phyloP scores from a whole-genome alignment of 1,140 invertebrate genomes.

The Atta cephalotes region DNA sequence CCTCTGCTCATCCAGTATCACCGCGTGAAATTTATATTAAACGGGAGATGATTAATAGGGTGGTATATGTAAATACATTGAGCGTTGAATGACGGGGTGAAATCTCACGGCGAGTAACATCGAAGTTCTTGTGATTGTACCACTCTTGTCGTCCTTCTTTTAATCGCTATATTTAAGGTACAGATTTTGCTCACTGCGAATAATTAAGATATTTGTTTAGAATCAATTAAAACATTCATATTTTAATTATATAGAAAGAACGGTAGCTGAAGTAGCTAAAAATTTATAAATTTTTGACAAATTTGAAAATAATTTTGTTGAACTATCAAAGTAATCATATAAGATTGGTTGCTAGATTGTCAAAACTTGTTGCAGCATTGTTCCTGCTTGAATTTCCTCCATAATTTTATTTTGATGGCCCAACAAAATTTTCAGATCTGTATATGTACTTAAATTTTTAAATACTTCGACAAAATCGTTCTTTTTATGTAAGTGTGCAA shows the following conservation, averaged over 20 bases:
- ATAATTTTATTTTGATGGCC: too few relatives aligned
- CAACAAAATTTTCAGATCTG: too few relatives aligned
- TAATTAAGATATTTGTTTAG: not conserved
- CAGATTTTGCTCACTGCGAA: not conserved
- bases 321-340: too few relatives aligned
- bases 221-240: not conserved
- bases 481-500: not conserved
- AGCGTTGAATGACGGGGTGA: constrained; percentile 25
- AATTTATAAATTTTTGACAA: too few relatives aligned
- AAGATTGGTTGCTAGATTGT: too few relatives aligned
- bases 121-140: constrained; percentile 23
- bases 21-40: constrained; percentile 42
- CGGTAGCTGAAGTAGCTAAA: too few relatives aligned
- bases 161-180: constrained; percentile 17
- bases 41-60: not conserved
- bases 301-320: too few relatives aligned
- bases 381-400: too few relatives aligned
- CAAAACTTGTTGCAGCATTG: too few relatives aligned
- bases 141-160: constrained; percentile 11
- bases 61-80: not conserved
- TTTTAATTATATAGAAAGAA: not conserved
- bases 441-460: too few relatives aligned
- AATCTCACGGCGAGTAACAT: constrained; percentile 4
- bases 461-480: too few relatives aligned
- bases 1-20: constrained; percentile 1